phyloP scores from a whole-genome alignment of 2,113 vertebrate species.

The Podarcis muralis region DNA sequence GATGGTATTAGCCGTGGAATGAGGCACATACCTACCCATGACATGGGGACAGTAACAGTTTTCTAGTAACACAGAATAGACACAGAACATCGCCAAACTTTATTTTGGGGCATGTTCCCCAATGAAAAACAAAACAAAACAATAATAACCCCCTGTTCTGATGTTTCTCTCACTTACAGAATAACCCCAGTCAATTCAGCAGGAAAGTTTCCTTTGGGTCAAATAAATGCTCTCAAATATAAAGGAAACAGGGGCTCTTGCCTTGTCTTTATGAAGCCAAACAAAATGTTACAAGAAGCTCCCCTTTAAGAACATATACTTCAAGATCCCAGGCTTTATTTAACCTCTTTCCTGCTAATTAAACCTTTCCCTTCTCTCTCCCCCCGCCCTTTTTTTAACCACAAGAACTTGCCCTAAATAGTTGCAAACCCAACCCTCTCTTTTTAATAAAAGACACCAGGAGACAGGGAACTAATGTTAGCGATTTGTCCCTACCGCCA shows the following conservation, averaged over 20 bases:
- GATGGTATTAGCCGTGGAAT: neutral
- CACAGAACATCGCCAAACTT: neutral
- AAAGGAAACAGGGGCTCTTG: neutral
- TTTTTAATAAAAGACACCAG: neutral
- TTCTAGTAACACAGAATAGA: neutral
- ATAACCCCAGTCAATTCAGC: neutral
- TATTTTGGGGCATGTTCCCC: neutral
- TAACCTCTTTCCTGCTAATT: neutral
- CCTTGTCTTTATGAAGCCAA: neutral
- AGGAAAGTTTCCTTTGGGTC: neutral
- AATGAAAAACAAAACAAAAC: neutral
- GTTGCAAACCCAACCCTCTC: neutral
- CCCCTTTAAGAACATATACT: neutral
- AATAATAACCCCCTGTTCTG: neutral
- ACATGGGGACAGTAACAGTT: neutral
- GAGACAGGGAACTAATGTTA: neutral
- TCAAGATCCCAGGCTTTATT: neutral
- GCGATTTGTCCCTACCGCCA: neutral
- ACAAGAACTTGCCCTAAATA: neutral
- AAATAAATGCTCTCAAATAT: neutral
- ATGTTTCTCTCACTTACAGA: slow-evolving; percentile 1
- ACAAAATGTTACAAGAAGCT: neutral
- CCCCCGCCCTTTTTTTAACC: neutral
- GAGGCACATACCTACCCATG: neutral
- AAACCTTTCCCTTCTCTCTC: neutral